Evolutionary conservation across 2,888 invertebrate species (phyloP), one percentile per base, ranked within the genome.

Genomic region (Orthonychiurus folsomi): DNA sequence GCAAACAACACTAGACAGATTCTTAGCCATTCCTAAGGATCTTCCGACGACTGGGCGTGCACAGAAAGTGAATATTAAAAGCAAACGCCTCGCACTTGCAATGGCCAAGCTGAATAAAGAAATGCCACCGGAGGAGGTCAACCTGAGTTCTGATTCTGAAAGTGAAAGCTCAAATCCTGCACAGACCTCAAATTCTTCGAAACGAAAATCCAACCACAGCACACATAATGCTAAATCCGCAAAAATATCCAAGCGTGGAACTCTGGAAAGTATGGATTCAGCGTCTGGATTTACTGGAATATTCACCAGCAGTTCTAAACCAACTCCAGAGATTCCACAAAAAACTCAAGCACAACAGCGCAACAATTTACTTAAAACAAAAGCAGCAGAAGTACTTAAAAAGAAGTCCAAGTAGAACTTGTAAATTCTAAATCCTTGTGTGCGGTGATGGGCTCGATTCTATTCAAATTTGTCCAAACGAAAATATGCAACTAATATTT

Each of bases 371-470:
- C 85, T 84, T 70, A 89, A 86, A 78, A 77, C 86, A 73, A 84
- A 85, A 76, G 89, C 90, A 0, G 87, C 88, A 55, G 86, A 87
- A 76, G 74, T 86, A 59, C 84, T 86, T 52, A 69, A 72, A 53
- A 69, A 64, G 57, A 66, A 60, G 52, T 63, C 63, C 53, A 5
- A 20, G 21, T 15, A 15, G 15, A 21, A n/a, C n/a, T n/a, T n/a
- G n/a, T n/a, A n/a, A n/a, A n/a, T n/a, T n/a, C n/a, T n/a, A n/a
- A n/a, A n/a, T n/a, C n/a, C n/a, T n/a, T n/a, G n/a, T n/a, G n/a
- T n/a, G n/a, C n/a, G n/a, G n/a, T n/a, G n/a, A n/a, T n/a, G n/a
- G n/a, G n/a, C n/a, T n/a, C n/a, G n/a, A n/a, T n/a, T n/a, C n/a
- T n/a, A n/a, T n/a, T n/a, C n/a, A n/a, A n/a, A n/a, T n/a, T n/a